Evolutionary conservation across 2,113 vertebrate genomes (phyloP), one percentile per base, ranked within the genome.

Genomic region (Hyla sarda): DNA sequence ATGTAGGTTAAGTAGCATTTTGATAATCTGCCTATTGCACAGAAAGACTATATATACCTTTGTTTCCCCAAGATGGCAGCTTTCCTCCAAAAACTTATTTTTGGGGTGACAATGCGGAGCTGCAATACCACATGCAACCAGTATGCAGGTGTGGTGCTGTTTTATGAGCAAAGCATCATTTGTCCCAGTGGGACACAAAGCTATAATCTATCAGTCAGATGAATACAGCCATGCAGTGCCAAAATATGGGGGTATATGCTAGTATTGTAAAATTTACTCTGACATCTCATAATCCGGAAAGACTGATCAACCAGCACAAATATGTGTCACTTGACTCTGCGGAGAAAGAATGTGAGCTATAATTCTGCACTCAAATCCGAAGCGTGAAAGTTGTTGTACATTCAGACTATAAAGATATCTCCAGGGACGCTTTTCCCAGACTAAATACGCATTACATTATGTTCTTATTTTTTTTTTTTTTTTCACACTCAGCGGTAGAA

Each of bases 371-470:
- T 79, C 52, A 79, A 58, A 79, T 58, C 32, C 32, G 28, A 79
- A 79, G 32, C 50, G 19, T 79, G 78, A 45, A 37, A 47, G 54
- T 62, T 81, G 56, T 81, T 81, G 56, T 81, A 65, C 78, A 81
- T 47, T 25, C 56, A 65, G 78, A 34, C 37, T 81, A 37, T 81
- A 81, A 81, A 65, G 78, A 47, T 47, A 8, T 47, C 78, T 58
- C 78, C 41, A 47, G 56, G 34, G 56, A 47, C 56, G 41, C 21
- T 65, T 65, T 81, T 81, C 56, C 56, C 78, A 60, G 78, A 19
- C 78, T 81, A 81, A 81, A 81, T 81, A 80, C 10, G 54, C 54
- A 81, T 81, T 81, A 81, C 54, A 81, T 62, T 41, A 65, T 58
- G 78, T 45, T 65, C 65, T 73, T 41, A 2, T 25, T 45, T 16